Evolutionary conservation across 2,888 invertebrate genomes (phyloP), one percentile per base, ranked within the genome.

Genomic region (Hipparchia semele): DNA sequence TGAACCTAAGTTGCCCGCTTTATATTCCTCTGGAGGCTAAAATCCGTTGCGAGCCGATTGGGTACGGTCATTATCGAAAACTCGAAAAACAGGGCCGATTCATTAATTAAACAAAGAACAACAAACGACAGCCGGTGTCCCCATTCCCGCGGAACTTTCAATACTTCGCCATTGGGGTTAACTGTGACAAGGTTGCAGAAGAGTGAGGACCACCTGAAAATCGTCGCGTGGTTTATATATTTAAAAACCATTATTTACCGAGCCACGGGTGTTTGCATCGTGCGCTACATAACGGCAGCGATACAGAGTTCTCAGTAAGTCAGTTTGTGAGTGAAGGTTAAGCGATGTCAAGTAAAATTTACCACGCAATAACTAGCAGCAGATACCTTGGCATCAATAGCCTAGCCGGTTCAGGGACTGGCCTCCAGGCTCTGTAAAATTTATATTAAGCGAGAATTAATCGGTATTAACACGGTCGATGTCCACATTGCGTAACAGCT

Each of bases 281-380:
- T 81, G 77, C 73, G 62, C 70, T 79, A 77, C 75, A 75, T 76
- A 73, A 75, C 73, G 75, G 75, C 78, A 76, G 76, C 77, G 79
- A 76, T 76, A 76, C 78, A 79, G 80, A 81, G 87, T 78, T 87
- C 87, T 81, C 80, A 77, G 77, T 82, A 82, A 74, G 79, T 78
- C 83, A 86, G 86, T 77, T 53, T 80, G 79, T 76, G 76, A 78
- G 80, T 81, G 88, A 91, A 91, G 91, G 92, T 89, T 90, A 88
- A 88, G 85, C 84, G 89, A 87, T 87, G 91, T 91, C 91, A 90
- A 90, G 91, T 91, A 88, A 92, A 91, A 88, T 92, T 91, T 90
- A 90, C 90, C 91, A 91, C 91, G 91, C 90, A 91, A 92, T 92
- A 91, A 90, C 89, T 87, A 88, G 84, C 84, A 84, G 75, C 84